Conservation (phyloP, 2,888 invertebrate genomes). For the Linnaemya tessellans region DNA sequence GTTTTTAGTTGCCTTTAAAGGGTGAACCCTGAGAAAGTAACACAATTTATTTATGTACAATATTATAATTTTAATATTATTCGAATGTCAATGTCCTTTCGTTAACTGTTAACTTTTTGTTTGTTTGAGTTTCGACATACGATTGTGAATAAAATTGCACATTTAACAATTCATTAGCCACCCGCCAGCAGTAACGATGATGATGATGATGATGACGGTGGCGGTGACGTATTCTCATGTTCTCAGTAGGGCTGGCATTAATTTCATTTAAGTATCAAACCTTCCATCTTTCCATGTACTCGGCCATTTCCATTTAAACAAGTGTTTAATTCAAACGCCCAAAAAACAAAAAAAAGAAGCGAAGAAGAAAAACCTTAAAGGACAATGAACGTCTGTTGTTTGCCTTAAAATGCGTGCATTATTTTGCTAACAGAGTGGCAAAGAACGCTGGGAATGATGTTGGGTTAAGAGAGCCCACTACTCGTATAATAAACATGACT, state of each 20-base stretch:
- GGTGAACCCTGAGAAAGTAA: background rate
- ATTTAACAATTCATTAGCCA: conserved; percentile 68
- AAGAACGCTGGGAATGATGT: background rate
- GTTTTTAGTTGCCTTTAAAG: background rate
- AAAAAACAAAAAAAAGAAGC: conserved; percentile 17
- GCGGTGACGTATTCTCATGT: conserved; percentile 58
- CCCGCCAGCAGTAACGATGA: conserved; percentile 56
- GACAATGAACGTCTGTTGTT: conserved; percentile 68
- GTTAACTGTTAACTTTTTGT: conserved; percentile 27
- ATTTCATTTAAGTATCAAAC: conserved; percentile 39
- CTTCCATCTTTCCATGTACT: conserved; percentile 26
- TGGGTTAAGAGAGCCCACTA: conserved; percentile 10
- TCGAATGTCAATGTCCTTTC: conserved; percentile 68
- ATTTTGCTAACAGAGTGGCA: background rate
- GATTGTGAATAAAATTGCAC: conserved; percentile 55
- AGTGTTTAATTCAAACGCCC: conserved; percentile 41
- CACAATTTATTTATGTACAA: background rate
- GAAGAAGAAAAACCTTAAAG: conserved; percentile 37
- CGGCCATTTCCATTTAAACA: conserved; percentile 32
- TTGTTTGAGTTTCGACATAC: conserved; percentile 39
- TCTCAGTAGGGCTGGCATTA: conserved; percentile 34
- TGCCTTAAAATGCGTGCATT: conserved; percentile 45
- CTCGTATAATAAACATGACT: conserved; percentile 56
- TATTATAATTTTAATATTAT: conserved; percentile 29
- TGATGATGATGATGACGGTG: conserved; percentile 40